A percentile compares a stretch with the other conserved stretches of the same genome.
phyloP scores from a whole-genome alignment of 1,140 invertebrate species.

The Heterodera schachtii region DNA sequence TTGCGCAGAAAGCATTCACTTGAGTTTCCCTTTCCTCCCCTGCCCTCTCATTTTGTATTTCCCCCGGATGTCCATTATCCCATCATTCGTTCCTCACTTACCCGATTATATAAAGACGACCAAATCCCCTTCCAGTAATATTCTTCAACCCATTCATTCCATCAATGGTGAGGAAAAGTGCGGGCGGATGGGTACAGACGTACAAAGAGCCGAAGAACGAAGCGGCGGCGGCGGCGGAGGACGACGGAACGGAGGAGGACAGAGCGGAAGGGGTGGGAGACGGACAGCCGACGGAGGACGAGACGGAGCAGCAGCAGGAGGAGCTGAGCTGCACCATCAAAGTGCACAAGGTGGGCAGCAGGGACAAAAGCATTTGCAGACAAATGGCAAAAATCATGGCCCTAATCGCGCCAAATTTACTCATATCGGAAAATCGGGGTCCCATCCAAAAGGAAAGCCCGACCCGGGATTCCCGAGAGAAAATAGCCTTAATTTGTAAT shows the following conservation, averaged over 20 bases:
- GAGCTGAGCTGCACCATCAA: constrained; percentile 29
- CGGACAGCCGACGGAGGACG: background rate
- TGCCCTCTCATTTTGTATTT: too few relatives aligned
- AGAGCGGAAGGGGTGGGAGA: background rate
- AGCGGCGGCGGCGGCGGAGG: too few relatives aligned
- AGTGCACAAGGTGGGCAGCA: constrained; percentile 21
- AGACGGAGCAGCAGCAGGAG: background rate
- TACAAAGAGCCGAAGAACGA: constrained; percentile 24
- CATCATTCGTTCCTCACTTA: too few relatives aligned
- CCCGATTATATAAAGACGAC: too few relatives aligned
- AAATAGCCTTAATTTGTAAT: background rate
- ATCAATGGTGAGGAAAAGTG: background rate
- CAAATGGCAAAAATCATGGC: background rate
- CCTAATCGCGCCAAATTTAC: too few relatives aligned
- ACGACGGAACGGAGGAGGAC: background rate
- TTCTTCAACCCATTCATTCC: too few relatives aligned
- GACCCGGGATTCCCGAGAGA: background rate
- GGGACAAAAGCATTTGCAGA: background rate
- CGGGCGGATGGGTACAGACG: constrained; percentile 23
- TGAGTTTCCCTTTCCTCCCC: too few relatives aligned
- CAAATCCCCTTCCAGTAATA: too few relatives aligned
- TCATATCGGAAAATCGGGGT: too few relatives aligned
- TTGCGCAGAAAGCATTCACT: too few relatives aligned
- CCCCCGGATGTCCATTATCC: too few relatives aligned
- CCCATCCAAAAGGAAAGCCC: too few relatives aligned